phyloP scores from a whole-genome alignment of 2,888 invertebrate species.

The Patella caerulea region DNA sequence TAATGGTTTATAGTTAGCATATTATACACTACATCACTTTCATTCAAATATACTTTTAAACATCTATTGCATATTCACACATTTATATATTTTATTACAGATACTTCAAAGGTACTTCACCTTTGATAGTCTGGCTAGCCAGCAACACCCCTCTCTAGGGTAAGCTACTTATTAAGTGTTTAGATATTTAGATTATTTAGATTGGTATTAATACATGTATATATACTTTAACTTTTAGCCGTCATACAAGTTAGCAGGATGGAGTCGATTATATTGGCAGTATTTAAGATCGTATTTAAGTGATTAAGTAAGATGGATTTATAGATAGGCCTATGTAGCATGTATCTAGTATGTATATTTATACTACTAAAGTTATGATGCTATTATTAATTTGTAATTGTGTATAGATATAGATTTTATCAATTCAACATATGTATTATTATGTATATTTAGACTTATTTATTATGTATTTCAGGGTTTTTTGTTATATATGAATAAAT shows the following conservation, averaged over 20 bases:
- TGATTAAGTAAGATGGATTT: neutral
- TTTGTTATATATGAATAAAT: too few species aligned
- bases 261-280: neutral
- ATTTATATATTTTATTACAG: too few species aligned
- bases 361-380: neutral
- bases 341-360: conserved; percentile 3
- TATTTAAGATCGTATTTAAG: neutral
- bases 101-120: too few species aligned
- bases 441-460: too few species aligned
- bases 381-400: neutral
- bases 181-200: neutral
- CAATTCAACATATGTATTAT: too few species aligned
- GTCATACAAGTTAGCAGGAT: too few species aligned
- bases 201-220: neutral
- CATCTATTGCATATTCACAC: neutral
- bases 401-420: neutral
- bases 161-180: too few species aligned
- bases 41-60: conserved; percentile 3
- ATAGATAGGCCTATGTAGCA: neutral
- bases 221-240: too few species aligned
- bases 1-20: neutral
- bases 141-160: too few species aligned
- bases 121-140: too few species aligned
- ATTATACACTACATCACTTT: neutral
- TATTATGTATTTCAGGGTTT: too few species aligned